Percentiles rank a stretch among this genome's conserved stretches.
phyloP scores from a whole-genome alignment of 2,888 invertebrate species.

The Gastracanthus pulcherrimus region DNA sequence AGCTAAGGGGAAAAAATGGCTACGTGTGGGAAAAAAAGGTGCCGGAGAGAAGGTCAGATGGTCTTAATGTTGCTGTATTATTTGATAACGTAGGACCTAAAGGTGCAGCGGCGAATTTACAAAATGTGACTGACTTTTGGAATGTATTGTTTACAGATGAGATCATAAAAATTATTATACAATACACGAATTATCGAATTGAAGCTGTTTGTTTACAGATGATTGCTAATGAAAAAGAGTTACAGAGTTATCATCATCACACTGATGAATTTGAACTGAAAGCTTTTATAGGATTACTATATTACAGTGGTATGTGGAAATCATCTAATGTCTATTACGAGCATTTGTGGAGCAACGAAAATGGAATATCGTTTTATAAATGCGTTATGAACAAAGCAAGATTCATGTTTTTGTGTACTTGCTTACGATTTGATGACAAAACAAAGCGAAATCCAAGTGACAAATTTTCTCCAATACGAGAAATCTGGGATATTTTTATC shows the following conservation, averaged over 20 bases:
- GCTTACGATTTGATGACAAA: conserved; percentile 51
- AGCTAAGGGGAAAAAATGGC: background rate
- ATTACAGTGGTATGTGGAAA: conserved; percentile 54
- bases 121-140: conserved; percentile 45
- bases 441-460: background rate
- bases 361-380: background rate
- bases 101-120: conserved; percentile 28
- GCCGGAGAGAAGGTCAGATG: background rate
- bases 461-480: background rate
- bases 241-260: conserved; percentile 54
- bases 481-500: conserved; percentile 55
- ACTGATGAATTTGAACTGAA: conserved; percentile 48
- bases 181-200: conserved; percentile 52
- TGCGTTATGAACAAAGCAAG: background rate
- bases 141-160: conserved; percentile 35
- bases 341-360: background rate
- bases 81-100: conserved; percentile 18
- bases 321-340: background rate
- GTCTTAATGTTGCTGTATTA: too few species aligned
- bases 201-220: conserved; percentile 38
- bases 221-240: conserved; percentile 30
- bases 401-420: conserved; percentile 8
- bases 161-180: conserved; percentile 52
- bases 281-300: conserved; percentile 53
- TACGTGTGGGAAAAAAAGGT: background rate